phyloP scores from a whole-genome alignment of 1,140 invertebrate species.

The Monomorium pharaonis region DNA sequence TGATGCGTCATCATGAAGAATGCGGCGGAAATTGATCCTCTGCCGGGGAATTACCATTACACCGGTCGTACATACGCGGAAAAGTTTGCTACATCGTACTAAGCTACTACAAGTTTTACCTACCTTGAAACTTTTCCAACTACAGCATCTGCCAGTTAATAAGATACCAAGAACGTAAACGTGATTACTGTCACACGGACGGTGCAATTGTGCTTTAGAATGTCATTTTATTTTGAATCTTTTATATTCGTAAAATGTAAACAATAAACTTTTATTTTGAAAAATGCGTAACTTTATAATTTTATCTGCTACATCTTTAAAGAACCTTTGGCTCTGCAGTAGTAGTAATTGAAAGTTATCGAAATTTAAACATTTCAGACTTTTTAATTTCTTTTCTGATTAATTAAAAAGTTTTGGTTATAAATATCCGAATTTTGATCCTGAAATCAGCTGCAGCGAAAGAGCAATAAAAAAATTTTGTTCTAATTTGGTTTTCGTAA shows the following conservation, averaged over 20 bases:
- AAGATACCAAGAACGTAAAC: not conserved
- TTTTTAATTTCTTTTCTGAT: too few relatives aligned
- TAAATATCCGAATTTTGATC: too few relatives aligned
- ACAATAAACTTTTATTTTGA: not conserved
- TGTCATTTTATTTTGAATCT: not conserved
- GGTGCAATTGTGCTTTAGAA: not conserved
- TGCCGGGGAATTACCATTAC: conserved; percentile 30
- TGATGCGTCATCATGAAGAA: conserved; percentile 31
- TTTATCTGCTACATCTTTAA: not conserved
- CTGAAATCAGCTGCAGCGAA: too few relatives aligned
- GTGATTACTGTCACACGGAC: not conserved
- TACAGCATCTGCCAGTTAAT: conserved; percentile 2
- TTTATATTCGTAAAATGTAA: not conserved
- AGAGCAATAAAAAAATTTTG: too few relatives aligned
- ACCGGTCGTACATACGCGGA: not conserved
- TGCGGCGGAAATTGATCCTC: conserved; percentile 46
- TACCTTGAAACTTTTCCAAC: conserved; percentile 46
- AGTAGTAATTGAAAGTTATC: too few relatives aligned
- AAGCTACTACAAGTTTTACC: conserved; percentile 25
- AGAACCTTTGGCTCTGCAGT: too few relatives aligned
- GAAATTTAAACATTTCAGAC: too few relatives aligned
- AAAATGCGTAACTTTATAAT: not conserved
- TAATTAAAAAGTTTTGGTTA: too few relatives aligned
- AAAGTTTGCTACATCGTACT: conserved; percentile 27
- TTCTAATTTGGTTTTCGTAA: too few relatives aligned